These are phyloP conservation scores for Hyposmocoma kahamanoa DNA, from an alignment of 1,140 invertebrate species.

Conservation along the genomic window DNA sequence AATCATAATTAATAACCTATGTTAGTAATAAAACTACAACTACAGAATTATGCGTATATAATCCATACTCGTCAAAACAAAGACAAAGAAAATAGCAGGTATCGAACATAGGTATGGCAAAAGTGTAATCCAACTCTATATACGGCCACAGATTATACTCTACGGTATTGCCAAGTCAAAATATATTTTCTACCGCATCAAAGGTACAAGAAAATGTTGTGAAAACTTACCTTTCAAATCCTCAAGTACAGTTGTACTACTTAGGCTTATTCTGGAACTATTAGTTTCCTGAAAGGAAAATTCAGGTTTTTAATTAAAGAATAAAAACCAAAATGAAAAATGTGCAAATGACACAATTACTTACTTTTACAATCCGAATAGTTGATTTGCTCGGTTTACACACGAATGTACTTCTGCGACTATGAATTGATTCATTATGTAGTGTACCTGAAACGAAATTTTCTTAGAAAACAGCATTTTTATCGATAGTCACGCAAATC, in stretches of 20 bases:
- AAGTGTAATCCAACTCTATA: too few species aligned
- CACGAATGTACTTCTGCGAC: constrained; percentile 53
- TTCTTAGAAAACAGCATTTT: constrained; percentile 11
- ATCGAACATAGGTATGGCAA: too few species aligned
- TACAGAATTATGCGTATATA: too few species aligned
- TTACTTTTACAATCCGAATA: constrained; percentile 50
- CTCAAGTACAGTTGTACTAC: constrained; percentile 32
- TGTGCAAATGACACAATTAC: constrained; percentile 7
- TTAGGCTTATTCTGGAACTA: constrained; percentile 37
- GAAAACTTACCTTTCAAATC: constrained; percentile 51
- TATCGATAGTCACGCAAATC: constrained; percentile 14
- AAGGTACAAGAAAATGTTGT: too few species aligned
- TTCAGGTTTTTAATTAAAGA: not conserved
- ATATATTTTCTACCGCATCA: too few species aligned
- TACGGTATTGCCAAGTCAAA: too few species aligned
- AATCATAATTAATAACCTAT: too few species aligned
- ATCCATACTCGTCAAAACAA: too few species aligned
- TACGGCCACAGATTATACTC: too few species aligned
- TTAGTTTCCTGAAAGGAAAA: constrained; percentile 42
- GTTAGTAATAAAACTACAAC: too few species aligned
- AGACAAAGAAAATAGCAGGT: too few species aligned
- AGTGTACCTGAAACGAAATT: constrained; percentile 44
- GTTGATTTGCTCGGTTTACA: constrained; percentile 50
- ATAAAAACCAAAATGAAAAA: not conserved
- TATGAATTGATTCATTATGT: constrained; percentile 60